Percentiles rank a stretch among this genome's conserved stretches.
These are phyloP conservation scores for Sitophilus oryzae DNA, from an alignment of 1,140 invertebrate genomes.

Conservation along the genomic window DNA sequence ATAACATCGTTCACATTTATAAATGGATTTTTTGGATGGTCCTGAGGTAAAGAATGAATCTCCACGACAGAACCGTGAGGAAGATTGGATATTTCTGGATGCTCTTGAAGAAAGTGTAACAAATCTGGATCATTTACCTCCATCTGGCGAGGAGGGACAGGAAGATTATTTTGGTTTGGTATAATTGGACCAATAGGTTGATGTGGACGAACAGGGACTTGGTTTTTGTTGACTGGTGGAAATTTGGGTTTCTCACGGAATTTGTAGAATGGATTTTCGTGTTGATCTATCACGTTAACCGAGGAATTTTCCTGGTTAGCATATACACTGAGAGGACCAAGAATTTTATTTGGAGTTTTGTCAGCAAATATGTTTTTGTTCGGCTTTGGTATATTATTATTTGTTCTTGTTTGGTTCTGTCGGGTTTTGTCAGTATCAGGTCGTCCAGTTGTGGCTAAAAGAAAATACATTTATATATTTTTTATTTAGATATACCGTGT, in stretches of 20 bases:
- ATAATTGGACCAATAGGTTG: not conserved
- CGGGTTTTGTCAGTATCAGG: not conserved
- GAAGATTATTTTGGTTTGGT: not conserved
- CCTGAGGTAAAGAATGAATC: conserved; percentile 34
- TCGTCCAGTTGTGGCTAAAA: not conserved
- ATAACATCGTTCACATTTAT: conserved; percentile 9
- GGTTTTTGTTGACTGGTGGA: not conserved
- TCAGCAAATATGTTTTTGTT: conserved; percentile 11
- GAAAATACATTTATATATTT: too few relatives aligned
- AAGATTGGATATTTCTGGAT: conserved; percentile 40
- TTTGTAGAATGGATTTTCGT: conserved; percentile 37
- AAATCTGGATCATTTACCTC: conserved; percentile 37
- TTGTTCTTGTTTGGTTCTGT: conserved; percentile 19
- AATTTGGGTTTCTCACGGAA: conserved; percentile 3
- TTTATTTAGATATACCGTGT: too few relatives aligned
- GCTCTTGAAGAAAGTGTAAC: conserved; percentile 39
- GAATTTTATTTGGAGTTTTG: conserved; percentile 36
- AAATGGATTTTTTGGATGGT: not conserved
- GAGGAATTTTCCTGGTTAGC: conserved; percentile 26
- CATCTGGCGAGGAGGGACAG: conserved; percentile 14
- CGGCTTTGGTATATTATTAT: conserved; percentile 4
- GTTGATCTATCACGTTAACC: conserved; percentile 13
- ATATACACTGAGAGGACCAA: conserved; percentile 38
- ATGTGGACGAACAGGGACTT: conserved; percentile 3
- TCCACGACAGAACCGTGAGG: conserved; percentile 41